These are phyloP conservation scores for Drosophila setosimentum DNA, from an alignment of 2,888 invertebrate genomes.

Conservation along the genomic window DNA sequence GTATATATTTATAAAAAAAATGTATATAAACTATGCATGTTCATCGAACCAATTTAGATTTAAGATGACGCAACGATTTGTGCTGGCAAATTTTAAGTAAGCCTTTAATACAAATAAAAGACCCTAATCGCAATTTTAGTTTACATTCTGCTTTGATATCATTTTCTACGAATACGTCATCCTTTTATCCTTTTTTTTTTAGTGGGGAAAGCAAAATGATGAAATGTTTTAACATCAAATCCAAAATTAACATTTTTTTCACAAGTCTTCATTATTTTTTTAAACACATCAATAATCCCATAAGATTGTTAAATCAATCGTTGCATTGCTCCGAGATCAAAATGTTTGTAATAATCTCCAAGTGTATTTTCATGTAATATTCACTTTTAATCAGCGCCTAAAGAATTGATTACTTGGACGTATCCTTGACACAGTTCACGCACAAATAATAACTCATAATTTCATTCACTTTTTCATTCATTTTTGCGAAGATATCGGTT, in stretches of 20 bases:
- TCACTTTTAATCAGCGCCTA: neutral
- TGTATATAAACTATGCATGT: constrained; percentile 33
- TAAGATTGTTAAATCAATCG: neutral
- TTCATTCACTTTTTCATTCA: constrained; percentile 7
- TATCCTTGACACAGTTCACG: constrained; percentile 22
- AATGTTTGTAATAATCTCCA: neutral
- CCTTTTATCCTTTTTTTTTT: neutral
- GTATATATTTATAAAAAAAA: constrained; percentile 1
- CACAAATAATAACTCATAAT: constrained; percentile 5
- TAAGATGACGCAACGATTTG: constrained; percentile 56
- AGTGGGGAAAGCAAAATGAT: neutral
- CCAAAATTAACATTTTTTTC: neutral
- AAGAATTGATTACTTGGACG: neutral
- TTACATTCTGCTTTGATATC: neutral
- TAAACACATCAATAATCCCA: neutral
- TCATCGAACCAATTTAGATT: constrained; percentile 42
- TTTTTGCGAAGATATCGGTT: neutral
- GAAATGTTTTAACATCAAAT: neutral
- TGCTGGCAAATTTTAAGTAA: constrained; percentile 2
- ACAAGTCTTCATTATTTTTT: neutral
- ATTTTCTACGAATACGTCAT: neutral
- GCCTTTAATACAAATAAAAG: neutral
- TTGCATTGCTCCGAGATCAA: neutral
- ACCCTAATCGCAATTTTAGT: neutral
- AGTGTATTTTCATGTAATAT: neutral